Conservation (phyloP, 2,113 vertebrate genomes). For the Gracilinanus agilis region DNA sequence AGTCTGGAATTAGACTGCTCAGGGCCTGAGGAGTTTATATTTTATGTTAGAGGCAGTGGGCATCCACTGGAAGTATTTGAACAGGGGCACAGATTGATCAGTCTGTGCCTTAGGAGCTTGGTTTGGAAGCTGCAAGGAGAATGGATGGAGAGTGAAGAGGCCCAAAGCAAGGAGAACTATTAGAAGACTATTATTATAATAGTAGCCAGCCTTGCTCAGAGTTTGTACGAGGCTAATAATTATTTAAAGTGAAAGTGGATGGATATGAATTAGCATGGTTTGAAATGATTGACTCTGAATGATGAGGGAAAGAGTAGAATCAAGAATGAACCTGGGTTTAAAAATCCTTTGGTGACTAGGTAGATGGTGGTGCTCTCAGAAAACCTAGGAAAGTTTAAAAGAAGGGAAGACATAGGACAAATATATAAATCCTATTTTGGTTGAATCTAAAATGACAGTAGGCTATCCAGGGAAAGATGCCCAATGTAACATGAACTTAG, state of each 20-base stretch:
- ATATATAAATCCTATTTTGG: neutral
- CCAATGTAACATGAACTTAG: neutral
- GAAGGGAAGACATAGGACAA: neutral
- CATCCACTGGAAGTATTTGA: neutral
- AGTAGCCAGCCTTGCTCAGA: neutral
- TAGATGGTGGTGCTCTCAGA: neutral
- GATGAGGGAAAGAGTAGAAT: neutral
- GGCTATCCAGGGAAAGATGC: neutral
- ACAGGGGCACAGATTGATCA: neutral
- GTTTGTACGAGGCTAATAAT: neutral
- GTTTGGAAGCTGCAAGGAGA: neutral
- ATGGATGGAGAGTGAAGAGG: neutral
- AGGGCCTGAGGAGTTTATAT: neutral
- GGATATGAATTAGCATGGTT: neutral
- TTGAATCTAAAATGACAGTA: neutral
- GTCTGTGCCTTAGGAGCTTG: neutral
- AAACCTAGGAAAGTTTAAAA: neutral
- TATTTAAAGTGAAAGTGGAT: neutral
- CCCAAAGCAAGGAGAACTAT: neutral
- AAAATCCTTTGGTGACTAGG: neutral
- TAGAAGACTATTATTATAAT: neutral
- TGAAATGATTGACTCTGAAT: neutral
- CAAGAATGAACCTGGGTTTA: neutral
- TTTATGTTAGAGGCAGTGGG: neutral
- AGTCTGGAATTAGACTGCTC: neutral